Evolutionary conservation across 2,797 vertebrate genomes (phyloP).

Genomic region (Triplophysa bombifrons): DNA sequence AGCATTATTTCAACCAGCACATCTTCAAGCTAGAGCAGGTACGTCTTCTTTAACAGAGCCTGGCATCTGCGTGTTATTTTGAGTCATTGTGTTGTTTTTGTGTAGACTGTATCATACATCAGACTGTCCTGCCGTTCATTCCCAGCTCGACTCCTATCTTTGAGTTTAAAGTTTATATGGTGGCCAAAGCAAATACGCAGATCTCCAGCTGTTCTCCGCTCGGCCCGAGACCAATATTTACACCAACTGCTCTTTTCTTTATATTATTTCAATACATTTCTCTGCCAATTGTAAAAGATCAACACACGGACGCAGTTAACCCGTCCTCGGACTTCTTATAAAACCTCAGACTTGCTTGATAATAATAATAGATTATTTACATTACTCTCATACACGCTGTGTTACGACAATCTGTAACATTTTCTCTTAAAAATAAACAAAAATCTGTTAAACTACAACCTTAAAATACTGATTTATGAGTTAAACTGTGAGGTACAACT

Average conservation of each 20-base stretch:
- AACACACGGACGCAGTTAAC: neutral
- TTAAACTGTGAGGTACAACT: too few relatives aligned
- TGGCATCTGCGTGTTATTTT: neutral
- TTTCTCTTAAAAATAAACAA: too few relatives aligned
- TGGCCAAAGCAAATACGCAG: conserved; percentile 43
- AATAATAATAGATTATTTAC: neutral
- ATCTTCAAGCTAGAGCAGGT: conserved; percentile 98
- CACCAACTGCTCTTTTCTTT: conserved; percentile 42
- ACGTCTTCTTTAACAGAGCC: too few relatives aligned
- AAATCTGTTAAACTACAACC: too few relatives aligned
- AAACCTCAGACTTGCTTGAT: neutral
- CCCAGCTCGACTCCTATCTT: conserved; percentile 39
- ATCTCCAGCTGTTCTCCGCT: conserved; percentile 34
- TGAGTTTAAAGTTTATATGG: conserved; percentile 46
- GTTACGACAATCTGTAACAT: neutral
- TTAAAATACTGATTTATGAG: too few relatives aligned
- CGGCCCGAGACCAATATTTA: conserved; percentile 44
- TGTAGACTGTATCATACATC: neutral
- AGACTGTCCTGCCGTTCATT: neutral
- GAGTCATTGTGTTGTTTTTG: neutral
- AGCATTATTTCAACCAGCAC: conserved; percentile 99
- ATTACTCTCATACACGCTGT: neutral
- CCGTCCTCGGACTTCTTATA: neutral
- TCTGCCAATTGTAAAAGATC: conserved; percentile 13
- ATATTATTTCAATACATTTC: neutral